Evolutionary conservation across 2,888 invertebrate species (phyloP).

Genomic region (Drosophila macrospina): DNA sequence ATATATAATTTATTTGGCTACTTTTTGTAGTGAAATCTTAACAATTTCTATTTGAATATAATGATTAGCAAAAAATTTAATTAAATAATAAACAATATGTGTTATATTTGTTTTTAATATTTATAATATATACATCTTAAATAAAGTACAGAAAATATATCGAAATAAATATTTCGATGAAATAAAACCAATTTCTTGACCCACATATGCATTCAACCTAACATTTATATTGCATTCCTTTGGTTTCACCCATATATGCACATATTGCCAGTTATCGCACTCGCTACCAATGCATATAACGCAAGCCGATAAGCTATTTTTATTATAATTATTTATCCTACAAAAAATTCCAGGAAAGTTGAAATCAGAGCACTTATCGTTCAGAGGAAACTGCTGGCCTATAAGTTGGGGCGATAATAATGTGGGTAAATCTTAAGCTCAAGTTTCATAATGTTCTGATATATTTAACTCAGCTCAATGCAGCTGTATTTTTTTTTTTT

Average conservation of each 20-base stretch:
- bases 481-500: constrained; percentile 1
- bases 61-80: too few species aligned
- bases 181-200: not conserved
- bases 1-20: too few species aligned
- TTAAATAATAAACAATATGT: too few species aligned
- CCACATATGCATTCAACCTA: not conserved
- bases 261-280: constrained; percentile 3
- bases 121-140: too few species aligned
- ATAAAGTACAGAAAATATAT: too few species aligned
- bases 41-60: too few species aligned
- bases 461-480: constrained; percentile 21
- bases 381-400: constrained; percentile 53
- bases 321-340: constrained; percentile 40
- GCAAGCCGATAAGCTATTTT: constrained; percentile 49
- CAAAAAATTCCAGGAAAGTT: constrained; percentile 21
- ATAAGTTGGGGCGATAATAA: constrained; percentile 49
- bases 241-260: not conserved
- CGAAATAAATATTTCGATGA: too few species aligned
- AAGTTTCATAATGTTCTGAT: constrained; percentile 37
- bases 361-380: constrained; percentile 43
- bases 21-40: too few species aligned
- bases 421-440: constrained; percentile 32
- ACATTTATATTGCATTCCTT: not conserved
- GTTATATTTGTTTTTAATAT: too few species aligned
- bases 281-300: constrained; percentile 19